Percentiles rank a stretch among this genome's conserved stretches.
These are phyloP conservation scores for Sturnus vulgaris DNA, from an alignment of 2,113 vertebrate species.

Conservation along the genomic window DNA sequence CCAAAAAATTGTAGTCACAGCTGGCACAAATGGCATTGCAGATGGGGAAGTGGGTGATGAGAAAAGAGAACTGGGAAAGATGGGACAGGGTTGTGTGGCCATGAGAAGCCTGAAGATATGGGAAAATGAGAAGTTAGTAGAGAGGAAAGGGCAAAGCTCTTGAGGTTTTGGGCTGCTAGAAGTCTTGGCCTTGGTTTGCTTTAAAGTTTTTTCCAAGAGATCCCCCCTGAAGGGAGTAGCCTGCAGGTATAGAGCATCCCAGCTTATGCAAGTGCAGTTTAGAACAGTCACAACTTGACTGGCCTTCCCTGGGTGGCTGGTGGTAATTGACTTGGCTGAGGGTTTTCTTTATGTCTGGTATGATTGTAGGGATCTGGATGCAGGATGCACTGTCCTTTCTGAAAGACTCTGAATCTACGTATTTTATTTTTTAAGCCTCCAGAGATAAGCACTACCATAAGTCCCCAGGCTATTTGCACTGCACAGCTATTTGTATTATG, in stretches of 20 bases:
- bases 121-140: background rate
- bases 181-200: background rate
- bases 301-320: background rate
- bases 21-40: slow-evolving; percentile 30
- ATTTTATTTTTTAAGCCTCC: background rate
- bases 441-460: background rate
- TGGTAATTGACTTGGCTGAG: background rate
- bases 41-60: slow-evolving; percentile 42
- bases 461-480: background rate
- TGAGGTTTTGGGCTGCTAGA: background rate
- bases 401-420: background rate
- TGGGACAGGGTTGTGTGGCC: background rate
- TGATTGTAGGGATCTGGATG: background rate
- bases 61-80: background rate
- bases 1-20: slow-evolving; percentile 19
- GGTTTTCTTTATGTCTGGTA: background rate
- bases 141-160: background rate
- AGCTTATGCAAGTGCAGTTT: background rate
- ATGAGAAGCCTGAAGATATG: background rate
- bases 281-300: background rate
- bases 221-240: background rate
- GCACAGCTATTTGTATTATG: background rate
- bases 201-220: background rate
- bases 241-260: background rate
- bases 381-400: background rate